A percentile compares a stretch with the other conserved stretches of the same genome.
phyloP scores from a whole-genome alignment of 2,797 vertebrate genomes.

The Aulostomus chinensis region DNA sequence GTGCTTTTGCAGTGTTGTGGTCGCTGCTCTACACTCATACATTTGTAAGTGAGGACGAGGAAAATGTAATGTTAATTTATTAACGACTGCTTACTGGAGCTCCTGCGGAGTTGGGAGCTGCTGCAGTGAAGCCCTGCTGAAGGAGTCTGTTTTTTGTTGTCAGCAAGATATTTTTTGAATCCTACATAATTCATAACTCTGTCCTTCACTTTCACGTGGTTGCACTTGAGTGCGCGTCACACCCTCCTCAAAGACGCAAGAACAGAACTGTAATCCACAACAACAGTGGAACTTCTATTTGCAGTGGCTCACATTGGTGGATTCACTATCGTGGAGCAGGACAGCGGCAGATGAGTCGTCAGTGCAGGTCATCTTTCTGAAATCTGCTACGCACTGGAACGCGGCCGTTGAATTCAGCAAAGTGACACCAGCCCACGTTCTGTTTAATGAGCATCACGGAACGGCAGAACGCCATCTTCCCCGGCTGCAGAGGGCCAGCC shows the following conservation, averaged over 20 bases:
- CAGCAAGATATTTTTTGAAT: conserved; percentile 61
- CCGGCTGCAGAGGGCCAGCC: too few species aligned
- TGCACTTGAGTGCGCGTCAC: conserved; percentile 75
- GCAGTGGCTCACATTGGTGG: too few species aligned
- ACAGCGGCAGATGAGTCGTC: too few species aligned
- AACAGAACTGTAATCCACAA: conserved; percentile 59
- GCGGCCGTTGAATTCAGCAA: too few species aligned
- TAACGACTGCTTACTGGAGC: conserved; percentile 47
- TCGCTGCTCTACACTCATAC: conserved; percentile 8
- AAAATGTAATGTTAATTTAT: conserved; percentile 42
- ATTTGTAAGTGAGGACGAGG: conserved; percentile 31
- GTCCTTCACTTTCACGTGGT: conserved; percentile 78
- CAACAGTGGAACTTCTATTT: too few species aligned
- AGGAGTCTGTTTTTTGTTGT: conserved; percentile 72
- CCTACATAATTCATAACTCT: conserved; percentile 79
- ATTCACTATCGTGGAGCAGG: too few species aligned
- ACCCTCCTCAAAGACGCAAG: conserved; percentile 54
- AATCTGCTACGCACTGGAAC: too few species aligned
- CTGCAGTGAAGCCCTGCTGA: conserved; percentile 57
- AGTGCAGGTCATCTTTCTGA: too few species aligned
- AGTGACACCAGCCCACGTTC: too few species aligned
- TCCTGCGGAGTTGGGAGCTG: conserved; percentile 56
- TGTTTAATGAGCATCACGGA: too few species aligned
- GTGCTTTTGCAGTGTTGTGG: conserved; percentile 2
- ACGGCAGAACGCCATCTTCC: too few species aligned